These are phyloP conservation scores for Drosophila austrosaltans DNA, from an alignment of 2,888 invertebrate species.

Conservation along the genomic window DNA sequence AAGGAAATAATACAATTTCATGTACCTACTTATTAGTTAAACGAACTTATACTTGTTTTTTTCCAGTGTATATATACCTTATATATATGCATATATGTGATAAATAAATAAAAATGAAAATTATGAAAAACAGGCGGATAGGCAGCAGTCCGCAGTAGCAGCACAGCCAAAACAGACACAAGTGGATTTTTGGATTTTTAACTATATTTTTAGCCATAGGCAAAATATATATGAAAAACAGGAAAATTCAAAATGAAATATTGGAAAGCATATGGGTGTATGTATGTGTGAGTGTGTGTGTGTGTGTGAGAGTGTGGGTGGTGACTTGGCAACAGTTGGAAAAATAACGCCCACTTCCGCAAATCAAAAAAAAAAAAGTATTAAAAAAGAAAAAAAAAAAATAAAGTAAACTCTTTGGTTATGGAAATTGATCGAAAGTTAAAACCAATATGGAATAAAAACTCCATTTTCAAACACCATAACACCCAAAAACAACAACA, in stretches of 20 bases:
- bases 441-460: not conserved
- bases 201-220: slow-evolving; percentile 70
- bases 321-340: slow-evolving; percentile 65
- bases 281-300: slow-evolving; percentile 5
- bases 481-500: not conserved
- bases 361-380: slow-evolving; percentile 16
- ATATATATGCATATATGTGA: slow-evolving; percentile 33
- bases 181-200: slow-evolving; percentile 51
- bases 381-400: not conserved
- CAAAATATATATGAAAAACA: slow-evolving; percentile 37
- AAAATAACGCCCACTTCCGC: slow-evolving; percentile 66
- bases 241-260: slow-evolving; percentile 59
- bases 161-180: slow-evolving; percentile 33
- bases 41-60: not conserved
- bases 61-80: slow-evolving; percentile 23
- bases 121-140: slow-evolving; percentile 71
- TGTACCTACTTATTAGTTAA: no score
- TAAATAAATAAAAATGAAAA: slow-evolving; percentile 70
- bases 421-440: not conserved
- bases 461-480: not conserved
- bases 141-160: slow-evolving; percentile 33
- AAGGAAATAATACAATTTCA: not conserved
- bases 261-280: slow-evolving; percentile 57
- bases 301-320: slow-evolving; percentile 15
- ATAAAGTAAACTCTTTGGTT: not conserved